These are phyloP conservation scores for Pantelozetes paolii DNA, from an alignment of 2,888 invertebrate species.

Conservation along the genomic window DNA sequence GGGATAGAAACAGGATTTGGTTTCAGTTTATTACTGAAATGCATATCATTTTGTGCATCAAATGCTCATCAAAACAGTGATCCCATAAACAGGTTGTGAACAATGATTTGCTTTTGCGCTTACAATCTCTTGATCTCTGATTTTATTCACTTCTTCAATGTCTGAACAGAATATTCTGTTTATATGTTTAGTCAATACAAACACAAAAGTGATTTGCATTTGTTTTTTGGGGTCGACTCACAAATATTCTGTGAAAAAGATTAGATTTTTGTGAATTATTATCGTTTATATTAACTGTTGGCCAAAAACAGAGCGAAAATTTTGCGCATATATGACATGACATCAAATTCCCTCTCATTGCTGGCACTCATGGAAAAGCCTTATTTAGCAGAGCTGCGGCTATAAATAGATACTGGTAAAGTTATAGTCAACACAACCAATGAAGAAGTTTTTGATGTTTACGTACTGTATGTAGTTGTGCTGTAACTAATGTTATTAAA, in stretches of 20 bases:
- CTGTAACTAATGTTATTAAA: too few relatives aligned
- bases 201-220: not conserved
- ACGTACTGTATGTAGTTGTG: too few relatives aligned
- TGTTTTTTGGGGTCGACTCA: constrained; percentile 5
- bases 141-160: not conserved
- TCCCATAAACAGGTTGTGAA: not conserved
- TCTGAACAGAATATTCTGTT: not conserved
- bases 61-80: constrained; percentile 5
- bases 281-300: not conserved
- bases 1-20: too few relatives aligned
- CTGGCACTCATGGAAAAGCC: not conserved
- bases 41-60: constrained; percentile 4
- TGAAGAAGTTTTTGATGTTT: too few relatives aligned
- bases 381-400: constrained; percentile 15
- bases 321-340: constrained; percentile 27
- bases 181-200: not conserved
- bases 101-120: constrained; percentile 8
- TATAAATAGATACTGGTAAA: constrained; percentile 12
- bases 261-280: constrained; percentile 7
- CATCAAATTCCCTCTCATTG: not conserved
- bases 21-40: not conserved
- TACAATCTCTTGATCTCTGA: not conserved
- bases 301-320: not conserved
- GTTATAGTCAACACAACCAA: constrained; percentile 2
- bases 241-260: not conserved